Conservation (phyloP, 2,797 vertebrate species). For the Columba guinea region DNA sequence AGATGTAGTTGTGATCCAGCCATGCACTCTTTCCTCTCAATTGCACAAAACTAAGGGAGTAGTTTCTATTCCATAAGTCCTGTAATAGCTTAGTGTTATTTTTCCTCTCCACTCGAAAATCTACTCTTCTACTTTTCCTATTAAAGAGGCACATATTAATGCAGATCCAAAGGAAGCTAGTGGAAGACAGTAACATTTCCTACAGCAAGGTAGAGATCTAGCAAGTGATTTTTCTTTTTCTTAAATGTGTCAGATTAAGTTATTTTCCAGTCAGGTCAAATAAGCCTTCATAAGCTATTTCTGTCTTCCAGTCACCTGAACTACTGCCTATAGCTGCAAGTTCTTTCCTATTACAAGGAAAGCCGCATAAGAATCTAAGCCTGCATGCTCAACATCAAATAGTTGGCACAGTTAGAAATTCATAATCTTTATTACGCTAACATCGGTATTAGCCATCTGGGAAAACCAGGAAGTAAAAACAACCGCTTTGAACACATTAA, state of each 20-base stretch:
- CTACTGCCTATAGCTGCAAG: background rate
- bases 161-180: background rate
- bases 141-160: background rate
- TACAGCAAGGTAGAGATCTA: background rate
- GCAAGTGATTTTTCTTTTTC: background rate
- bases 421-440: background rate
- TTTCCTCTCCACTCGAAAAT: background rate
- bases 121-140: background rate
- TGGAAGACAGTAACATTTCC: background rate
- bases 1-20: background rate
- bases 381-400: background rate
- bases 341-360: background rate
- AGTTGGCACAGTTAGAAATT: background rate
- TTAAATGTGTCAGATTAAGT: background rate
- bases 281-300: background rate
- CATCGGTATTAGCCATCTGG: background rate
- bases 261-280: background rate
- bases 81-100: background rate
- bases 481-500: background rate
- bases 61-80: background rate
- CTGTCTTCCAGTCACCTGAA: background rate
- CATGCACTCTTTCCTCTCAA: background rate
- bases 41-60: rapidly evolving
- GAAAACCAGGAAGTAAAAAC: background rate
- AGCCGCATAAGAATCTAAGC: background rate